These are phyloP conservation scores for Dasypogon diadema DNA, from an alignment of 2,888 invertebrate species.

Conservation along the genomic window DNA sequence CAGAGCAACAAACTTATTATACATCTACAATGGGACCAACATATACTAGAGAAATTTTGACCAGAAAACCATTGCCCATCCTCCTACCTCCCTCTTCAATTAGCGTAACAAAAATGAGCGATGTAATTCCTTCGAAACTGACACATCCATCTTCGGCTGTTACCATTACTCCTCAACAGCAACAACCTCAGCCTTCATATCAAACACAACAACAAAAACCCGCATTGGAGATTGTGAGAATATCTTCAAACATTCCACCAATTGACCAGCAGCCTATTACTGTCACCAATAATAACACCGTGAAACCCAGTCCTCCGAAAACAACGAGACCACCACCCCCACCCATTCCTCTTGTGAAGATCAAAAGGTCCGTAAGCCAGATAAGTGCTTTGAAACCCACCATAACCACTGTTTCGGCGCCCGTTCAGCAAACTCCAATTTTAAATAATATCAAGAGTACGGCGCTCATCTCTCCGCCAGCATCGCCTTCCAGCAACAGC, in stretches of 20 bases:
- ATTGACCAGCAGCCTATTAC: slow-evolving; percentile 55
- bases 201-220: slow-evolving; percentile 59
- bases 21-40: slow-evolving; percentile 60
- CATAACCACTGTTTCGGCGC: slow-evolving; percentile 57
- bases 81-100: slow-evolving; percentile 63
- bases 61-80: slow-evolving; percentile 58
- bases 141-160: slow-evolving; percentile 56
- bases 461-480: not conserved
- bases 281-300: slow-evolving; percentile 54
- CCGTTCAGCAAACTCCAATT: slow-evolving; percentile 60
- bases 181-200: slow-evolving; percentile 55
- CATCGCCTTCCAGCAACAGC: not conserved
- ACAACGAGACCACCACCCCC: slow-evolving; percentile 70
- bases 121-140: not conserved
- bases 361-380: slow-evolving; percentile 66
- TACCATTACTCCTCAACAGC: slow-evolving; percentile 55
- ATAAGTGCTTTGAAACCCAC: slow-evolving; percentile 58
- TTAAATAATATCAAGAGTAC: not conserved
- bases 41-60: slow-evolving; percentile 60
- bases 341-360: slow-evolving; percentile 70
- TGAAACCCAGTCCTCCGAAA: slow-evolving; percentile 61
- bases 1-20: slow-evolving; percentile 60
- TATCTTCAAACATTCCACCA: slow-evolving; percentile 60
- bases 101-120: slow-evolving; percentile 61
- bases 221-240: slow-evolving; percentile 64